Conservation (phyloP, 2,113 vertebrate genomes). For the Osmerus mordax region DNA sequence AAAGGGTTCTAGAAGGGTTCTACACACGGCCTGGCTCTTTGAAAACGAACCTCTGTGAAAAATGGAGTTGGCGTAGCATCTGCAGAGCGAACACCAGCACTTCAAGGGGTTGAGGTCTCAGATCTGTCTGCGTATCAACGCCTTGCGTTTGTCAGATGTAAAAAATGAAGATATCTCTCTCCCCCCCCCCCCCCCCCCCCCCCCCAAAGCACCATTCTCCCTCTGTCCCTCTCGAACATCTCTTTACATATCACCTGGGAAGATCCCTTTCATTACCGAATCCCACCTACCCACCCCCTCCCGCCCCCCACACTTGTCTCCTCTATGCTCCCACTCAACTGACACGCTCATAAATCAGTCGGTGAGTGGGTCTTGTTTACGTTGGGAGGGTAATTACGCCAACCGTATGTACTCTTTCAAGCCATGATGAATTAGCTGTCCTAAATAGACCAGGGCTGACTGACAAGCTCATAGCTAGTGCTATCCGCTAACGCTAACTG, state of each 20-base stretch:
- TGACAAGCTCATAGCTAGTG: conserved; percentile 52
- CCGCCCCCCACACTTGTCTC: conserved; percentile 24
- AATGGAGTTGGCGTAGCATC: too few species aligned
- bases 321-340: conserved; percentile 30
- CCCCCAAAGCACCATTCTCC: neutral
- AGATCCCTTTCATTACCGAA: neutral
- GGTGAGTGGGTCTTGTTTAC: conserved; percentile 64
- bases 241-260: neutral
- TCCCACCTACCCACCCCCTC: neutral
- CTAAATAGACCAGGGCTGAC: conserved; percentile 69
- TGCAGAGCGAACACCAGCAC: too few species aligned
- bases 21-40: neutral
- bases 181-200: neutral
- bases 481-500: conserved; percentile 20
- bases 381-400: conserved; percentile 64
- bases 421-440: conserved; percentile 71
- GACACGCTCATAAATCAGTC: conserved; percentile 70
- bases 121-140: too few species aligned
- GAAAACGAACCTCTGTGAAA: too few species aligned
- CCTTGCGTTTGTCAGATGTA: neutral
- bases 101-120: too few species aligned
- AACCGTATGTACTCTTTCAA: conserved; percentile 66
- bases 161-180: neutral
- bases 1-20: neutral
- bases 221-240: neutral